Conservation (phyloP, 2,113 vertebrate genomes). For the Heterotilapia buettikoferi region DNA sequence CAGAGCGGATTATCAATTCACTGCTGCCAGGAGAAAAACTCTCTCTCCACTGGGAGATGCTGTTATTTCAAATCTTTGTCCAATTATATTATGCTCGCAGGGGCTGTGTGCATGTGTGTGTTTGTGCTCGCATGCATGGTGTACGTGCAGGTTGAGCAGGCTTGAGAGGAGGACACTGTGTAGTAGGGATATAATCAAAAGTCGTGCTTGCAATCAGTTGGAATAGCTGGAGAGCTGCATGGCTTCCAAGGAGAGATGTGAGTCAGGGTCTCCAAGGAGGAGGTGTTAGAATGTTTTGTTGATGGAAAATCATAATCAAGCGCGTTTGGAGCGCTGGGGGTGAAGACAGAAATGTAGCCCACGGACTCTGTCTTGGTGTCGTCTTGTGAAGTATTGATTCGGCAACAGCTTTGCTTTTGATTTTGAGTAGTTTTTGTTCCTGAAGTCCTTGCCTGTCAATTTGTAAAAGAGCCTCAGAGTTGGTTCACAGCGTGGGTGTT, state of each 20-base stretch:
- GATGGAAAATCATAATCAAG: constrained; percentile 30
- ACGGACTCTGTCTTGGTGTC: neutral
- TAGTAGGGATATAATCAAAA: constrained; percentile 12
- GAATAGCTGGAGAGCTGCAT: neutral
- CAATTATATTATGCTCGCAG: constrained; percentile 47
- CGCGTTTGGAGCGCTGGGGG: neutral
- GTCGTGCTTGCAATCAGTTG: neutral
- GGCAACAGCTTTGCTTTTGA: neutral
- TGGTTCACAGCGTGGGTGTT: neutral
- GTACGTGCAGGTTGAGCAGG: neutral
- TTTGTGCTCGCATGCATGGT: neutral
- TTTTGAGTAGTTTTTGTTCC: neutral
- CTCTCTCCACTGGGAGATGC: constrained; percentile 28
- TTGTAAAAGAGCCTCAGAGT: neutral
- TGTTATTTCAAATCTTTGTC: constrained; percentile 62
- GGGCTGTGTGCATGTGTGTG: neutral
- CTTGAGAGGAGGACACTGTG: neutral
- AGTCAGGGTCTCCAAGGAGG: neutral
- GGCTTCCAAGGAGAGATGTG: neutral
- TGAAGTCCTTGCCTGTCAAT: neutral
- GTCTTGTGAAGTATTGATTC: neutral
- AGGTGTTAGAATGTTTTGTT: neutral
- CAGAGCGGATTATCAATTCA: constrained; percentile 56
- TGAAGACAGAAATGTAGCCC: neutral
- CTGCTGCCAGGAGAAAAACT: constrained; percentile 41